Evolutionary conservation across 2,113 vertebrate species (phyloP).

Genomic region (Promerops cafer): DNA sequence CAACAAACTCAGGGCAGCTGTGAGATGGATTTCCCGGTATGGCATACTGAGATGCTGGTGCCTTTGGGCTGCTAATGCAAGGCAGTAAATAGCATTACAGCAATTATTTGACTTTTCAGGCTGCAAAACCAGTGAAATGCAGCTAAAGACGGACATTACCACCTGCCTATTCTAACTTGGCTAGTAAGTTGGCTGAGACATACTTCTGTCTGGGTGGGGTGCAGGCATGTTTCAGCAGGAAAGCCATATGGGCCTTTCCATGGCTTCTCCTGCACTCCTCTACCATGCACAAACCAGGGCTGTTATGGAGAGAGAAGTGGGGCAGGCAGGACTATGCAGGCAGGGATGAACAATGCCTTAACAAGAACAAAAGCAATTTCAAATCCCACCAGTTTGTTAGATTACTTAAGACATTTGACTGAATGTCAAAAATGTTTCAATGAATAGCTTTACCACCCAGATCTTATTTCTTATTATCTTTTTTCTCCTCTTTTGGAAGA

Average conservation of each 20-base stretch:
- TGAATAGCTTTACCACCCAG: not conserved
- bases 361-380: conserved; percentile 40
- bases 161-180: not conserved
- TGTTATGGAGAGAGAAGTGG: not conserved
- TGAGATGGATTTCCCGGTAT: not conserved
- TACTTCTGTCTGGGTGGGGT: not conserved
- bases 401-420: conserved; percentile 28
- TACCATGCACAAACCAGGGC: not conserved
- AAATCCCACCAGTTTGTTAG: conserved; percentile 18
- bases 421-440: conserved; percentile 35
- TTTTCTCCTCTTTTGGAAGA: not conserved
- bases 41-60: not conserved
- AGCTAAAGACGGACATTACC: not conserved
- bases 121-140: not conserved
- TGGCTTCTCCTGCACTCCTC: not conserved
- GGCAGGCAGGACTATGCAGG: conserved; percentile 32
- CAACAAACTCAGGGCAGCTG: not conserved
- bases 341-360: conserved; percentile 23
- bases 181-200: not conserved
- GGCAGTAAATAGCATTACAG: not conserved
- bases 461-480: conserved; percentile 1
- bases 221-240: conserved; percentile 9
- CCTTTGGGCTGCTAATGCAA: not conserved
- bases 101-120: not conserved
- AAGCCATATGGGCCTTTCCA: not conserved